These are phyloP conservation scores for Sminthopsis crassicaudata DNA, from an alignment of 2,113 vertebrate genomes.

Conservation along the genomic window DNA sequence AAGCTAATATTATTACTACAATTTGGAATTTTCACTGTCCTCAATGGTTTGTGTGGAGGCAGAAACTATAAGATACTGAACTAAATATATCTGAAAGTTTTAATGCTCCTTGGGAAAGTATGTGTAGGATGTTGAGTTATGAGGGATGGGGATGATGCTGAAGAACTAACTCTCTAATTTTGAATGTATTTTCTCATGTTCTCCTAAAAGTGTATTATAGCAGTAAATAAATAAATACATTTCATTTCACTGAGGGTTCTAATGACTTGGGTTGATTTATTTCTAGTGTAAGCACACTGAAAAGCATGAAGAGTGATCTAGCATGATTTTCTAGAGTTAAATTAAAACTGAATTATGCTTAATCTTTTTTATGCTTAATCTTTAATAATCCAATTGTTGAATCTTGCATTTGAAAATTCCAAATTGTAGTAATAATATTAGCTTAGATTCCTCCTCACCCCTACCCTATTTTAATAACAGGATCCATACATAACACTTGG, in stretches of 20 bases:
- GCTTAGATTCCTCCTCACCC: background rate
- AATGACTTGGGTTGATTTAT: background rate
- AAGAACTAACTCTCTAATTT: constrained; percentile 3
- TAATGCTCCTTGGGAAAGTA: background rate
- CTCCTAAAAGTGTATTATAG: background rate
- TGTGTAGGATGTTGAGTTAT: too few species aligned
- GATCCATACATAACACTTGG: background rate
- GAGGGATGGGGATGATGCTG: background rate
- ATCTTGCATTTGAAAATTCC: background rate
- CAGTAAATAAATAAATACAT: constrained; percentile 3
- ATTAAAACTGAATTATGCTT: background rate
- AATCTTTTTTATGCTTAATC: background rate
- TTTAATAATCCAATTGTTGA: background rate
- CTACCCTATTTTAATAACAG: constrained; percentile 13
- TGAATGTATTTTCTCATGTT: constrained; percentile 26
- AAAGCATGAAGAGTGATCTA: constrained; percentile 5
- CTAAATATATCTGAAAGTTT: background rate
- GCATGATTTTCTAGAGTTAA: constrained; percentile 32
- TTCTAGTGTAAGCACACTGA: background rate
- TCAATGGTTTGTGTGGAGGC: background rate
- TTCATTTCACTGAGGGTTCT: constrained; percentile 11
- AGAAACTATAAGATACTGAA: background rate
- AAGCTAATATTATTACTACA: too few species aligned
- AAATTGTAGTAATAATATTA: background rate
- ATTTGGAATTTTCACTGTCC: background rate